phyloP scores from a whole-genome alignment of 1,140 invertebrate genomes.

The Hyles euphorbiae region DNA sequence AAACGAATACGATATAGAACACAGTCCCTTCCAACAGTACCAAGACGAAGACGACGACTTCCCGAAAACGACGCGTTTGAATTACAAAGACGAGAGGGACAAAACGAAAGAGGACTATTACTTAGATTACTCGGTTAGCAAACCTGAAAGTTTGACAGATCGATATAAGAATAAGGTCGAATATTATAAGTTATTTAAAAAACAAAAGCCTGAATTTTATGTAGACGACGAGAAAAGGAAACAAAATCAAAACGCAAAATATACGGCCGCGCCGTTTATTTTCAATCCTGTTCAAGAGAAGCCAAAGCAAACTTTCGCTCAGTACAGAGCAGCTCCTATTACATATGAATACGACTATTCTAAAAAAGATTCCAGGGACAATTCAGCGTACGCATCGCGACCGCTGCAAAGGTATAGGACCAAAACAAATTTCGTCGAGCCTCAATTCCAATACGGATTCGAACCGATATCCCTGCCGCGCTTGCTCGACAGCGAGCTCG shows the following conservation, averaged over 20 bases:
- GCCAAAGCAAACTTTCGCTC: conserved; percentile 36
- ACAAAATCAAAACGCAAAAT: conserved; percentile 42
- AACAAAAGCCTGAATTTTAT: conserved; percentile 43
- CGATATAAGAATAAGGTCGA: conserved; percentile 46
- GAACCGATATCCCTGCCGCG: conserved; percentile 53
- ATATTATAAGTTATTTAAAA: conserved; percentile 55
- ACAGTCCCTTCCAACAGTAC: conserved; percentile 53
- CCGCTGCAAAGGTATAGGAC: conserved; percentile 40
- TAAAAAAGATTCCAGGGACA: conserved; percentile 42
- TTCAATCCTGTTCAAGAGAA: conserved; percentile 28
- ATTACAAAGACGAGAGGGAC: conserved; percentile 55
- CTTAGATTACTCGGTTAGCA: conserved; percentile 50
- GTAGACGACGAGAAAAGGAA: conserved; percentile 34
- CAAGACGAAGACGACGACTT: conserved; percentile 48
- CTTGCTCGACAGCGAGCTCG: conserved; percentile 47
- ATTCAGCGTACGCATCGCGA: conserved; percentile 40
- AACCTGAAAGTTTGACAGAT: conserved; percentile 47
- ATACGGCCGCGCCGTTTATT: conserved; percentile 29
- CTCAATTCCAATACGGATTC: conserved; percentile 70
- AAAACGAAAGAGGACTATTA: conserved; percentile 57
- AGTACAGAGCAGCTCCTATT: conserved; percentile 36
- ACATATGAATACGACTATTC: conserved; percentile 42
- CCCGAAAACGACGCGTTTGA: conserved; percentile 43
- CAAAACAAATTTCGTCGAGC: conserved; percentile 60
- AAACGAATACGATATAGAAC: conserved; percentile 39